Base-by-base conservation (phyloP, 2,797 vertebrate genomes). In the Alfaro cultratus region DNA sequence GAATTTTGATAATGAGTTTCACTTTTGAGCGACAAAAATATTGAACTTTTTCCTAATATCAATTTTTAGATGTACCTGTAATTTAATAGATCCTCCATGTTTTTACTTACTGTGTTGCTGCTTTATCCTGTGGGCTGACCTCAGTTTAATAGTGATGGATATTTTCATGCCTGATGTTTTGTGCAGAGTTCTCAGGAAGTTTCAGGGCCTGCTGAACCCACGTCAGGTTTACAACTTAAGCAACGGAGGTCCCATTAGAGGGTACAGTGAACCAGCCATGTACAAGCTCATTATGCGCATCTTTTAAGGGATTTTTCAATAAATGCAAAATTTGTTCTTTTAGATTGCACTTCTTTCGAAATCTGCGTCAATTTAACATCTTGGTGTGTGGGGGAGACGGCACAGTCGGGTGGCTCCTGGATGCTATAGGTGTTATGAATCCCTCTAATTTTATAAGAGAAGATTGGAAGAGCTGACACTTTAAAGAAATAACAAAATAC, bases 331-430 rank as follows among this genome's bases (percentile, higher is more conserved):
- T 64, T 78, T 85, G 4, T 80, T 10, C 75, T 78, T 81, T 78
- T 26, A 99, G 98, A 77, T 94, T 99, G 0, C 96, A 94, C 82
- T 97, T 99, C 88, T 99, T 99, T 93, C 96, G 91, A 80, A 97
- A 96, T 29, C 92, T 98, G 74, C 93, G 86, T 4, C 79, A 96
- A 31, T 97, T 95, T 91, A 96, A 96, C 70, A 95, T 99, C 89
- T 91, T 99, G 93, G 97, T 96, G 46, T 98, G 98, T 55, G 98
- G 98, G 1, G 98, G 98, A 36, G 98, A 99, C 0, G 98, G 98
- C 83, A 99, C 98, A 0, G 98, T 98, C 4, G 98, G 98, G 43
- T 99, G 98, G 98, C 96, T 99, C 83, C 95, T 99, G 76, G 98
- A 99, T 72, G 96, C 96, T 79, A 97, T 99, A 83, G 98, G 98